A percentile compares a stretch with the other conserved stretches of the same genome.
Conservation (phyloP, 2,113 vertebrate species). For the Hemicordylus capensis region DNA sequence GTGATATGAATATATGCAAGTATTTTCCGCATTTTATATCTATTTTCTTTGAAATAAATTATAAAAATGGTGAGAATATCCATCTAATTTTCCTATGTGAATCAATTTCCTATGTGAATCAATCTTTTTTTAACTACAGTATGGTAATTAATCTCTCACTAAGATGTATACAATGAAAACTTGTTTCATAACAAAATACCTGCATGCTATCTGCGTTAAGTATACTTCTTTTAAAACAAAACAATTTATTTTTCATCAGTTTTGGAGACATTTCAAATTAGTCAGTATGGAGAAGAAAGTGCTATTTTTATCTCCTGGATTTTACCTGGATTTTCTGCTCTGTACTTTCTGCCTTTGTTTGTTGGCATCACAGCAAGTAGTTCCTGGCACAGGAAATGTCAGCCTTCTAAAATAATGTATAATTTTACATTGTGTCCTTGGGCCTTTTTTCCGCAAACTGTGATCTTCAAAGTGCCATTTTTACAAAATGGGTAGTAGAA, state of each 20-base stretch:
- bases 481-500: not conserved
- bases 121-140: not conserved
- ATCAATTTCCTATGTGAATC: not conserved
- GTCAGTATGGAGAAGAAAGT: slow-evolving; percentile 43
- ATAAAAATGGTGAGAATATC: not conserved
- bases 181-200: not conserved
- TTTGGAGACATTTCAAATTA: slow-evolving; percentile 51
- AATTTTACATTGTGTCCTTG: not conserved
- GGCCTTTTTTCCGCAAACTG: not conserved
- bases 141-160: not conserved
- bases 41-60: not conserved
- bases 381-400: slow-evolving; percentile 21
- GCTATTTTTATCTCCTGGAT: not conserved
- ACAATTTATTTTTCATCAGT: not conserved
- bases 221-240: slow-evolving; percentile 10
- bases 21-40: not conserved
- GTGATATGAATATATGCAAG: not conserved
- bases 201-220: slow-evolving; percentile 14
- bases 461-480: not conserved
- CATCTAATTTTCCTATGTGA: not conserved
- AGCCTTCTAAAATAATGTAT: not conserved
- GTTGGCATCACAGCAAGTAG: slow-evolving; percentile 10
- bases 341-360: slow-evolving; percentile 18
- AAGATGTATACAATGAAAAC: not conserved
- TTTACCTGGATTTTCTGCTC: slow-evolving; percentile 19